Evolutionary conservation across 2,797 vertebrate species (phyloP), one percentile per base, ranked within the genome.

Genomic region (Falco columbarius): DNA sequence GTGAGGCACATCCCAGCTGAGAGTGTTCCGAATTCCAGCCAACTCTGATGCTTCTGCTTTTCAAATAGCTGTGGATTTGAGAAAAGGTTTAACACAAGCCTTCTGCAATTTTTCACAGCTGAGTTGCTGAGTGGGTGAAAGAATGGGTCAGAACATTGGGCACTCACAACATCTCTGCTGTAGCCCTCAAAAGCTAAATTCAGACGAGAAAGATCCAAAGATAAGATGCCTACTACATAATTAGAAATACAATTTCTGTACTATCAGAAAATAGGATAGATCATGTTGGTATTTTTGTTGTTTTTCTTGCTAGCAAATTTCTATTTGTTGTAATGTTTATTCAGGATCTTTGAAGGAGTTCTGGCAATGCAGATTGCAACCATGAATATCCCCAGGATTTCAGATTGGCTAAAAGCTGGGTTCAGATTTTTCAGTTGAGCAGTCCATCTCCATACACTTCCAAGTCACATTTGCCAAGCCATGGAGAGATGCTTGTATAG

Each of bases 41-140:
- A 80, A 46, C 29, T 36, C 66, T 54, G 27, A 81, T 32, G 55
- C 52, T 75, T 67, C 72, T 77, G 76, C 38, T 34, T 94, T 90
- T 90, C 58, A 92, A 95, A 90, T 72, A 87, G 36, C 58, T 93
- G 71, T 40, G 54, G 91, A 94, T 49, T 77, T 90, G 81, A 94
- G 67, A 92, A 71, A 81, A 91, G 47, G 32, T 90, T 95, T 90
- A 91, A 74, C 92, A 77, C n/a, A 44, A 79, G 81, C 67, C 52
- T 83, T 42, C 63, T 72, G 47, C 58, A 77, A 65, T 46, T 86
- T 66, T 93, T 95, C 91, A 70, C 21, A 3, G 49, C 19, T 71
- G 55, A 93, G 61, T 6, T 91, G 91, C 36, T 75, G 81, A 70
- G 92, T 85, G 83, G 83, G 77, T 89, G 91, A 94, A 81, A 86